Base-by-base conservation (phyloP, 2,888 invertebrate species). In the Steromphala cineraria region DNA sequence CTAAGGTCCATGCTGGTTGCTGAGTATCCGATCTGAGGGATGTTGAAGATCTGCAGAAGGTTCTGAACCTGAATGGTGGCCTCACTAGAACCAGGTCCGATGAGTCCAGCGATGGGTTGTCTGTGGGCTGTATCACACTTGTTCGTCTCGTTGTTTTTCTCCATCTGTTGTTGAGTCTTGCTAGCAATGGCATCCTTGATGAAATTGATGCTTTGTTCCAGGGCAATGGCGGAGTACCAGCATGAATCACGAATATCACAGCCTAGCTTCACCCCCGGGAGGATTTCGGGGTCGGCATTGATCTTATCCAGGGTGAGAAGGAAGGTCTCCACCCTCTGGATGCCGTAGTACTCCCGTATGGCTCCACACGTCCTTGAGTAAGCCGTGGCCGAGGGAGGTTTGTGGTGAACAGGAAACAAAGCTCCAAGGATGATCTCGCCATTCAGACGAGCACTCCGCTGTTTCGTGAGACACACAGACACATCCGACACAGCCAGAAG, bases 231-330 rank as follows among this genome's bases (percentile, higher is more conserved):
- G 2, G 96, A 95, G 89, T 96, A 96, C 96, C 96, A 97, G 93
- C 97, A 97, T 31, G 96, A 96, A 93, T 97, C 97, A 2, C 96
- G 94, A 83, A 96, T 96, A 92, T 96, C 96, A 80, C 96, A 95
- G 36, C 96, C 96, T 17, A 95, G 92, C 1, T 93, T 94, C 77
- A 95, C 94, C 84, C 93, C 93, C 8, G 95, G 95, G 81, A 96
- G 93, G 81, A 96, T 94, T 71, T 93, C 92, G 0, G 94, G 92
- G 88, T 95, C 94, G 46, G 93, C 94, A 93, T 96, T 96, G 89
- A 96, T 94, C 76, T 88, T 86, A 53, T 92, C 90, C 15, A 93
- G 81, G 0, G 91, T 91, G 56, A 86, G 87, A 8, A 92, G 85
- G 82, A 93, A 91, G 36, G 90, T 95, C 93, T 96, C 96, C 24